Conservation (phyloP, 2,888 invertebrate genomes). For the Phaonia tiefii region DNA sequence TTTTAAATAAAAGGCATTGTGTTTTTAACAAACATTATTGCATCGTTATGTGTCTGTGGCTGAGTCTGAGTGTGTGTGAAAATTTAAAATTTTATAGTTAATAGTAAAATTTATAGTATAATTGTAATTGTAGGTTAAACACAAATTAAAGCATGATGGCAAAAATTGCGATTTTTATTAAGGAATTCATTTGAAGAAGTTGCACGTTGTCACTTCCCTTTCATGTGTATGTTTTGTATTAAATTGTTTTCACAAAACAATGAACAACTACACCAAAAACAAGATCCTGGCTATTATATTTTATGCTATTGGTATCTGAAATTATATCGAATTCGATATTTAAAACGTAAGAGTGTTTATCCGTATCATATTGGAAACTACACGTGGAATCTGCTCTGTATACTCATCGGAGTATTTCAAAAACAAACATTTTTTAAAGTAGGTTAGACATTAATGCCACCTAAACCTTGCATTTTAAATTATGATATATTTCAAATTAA, state of each 20-base stretch:
- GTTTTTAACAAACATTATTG: constrained; percentile 54
- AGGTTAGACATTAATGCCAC: no score
- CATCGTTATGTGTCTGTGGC: constrained; percentile 27
- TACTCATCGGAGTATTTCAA: no score
- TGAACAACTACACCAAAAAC: neutral
- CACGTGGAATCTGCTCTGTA: no score
- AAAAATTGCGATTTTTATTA: constrained; percentile 39
- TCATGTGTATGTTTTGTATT: neutral
- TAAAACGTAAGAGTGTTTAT: no score
- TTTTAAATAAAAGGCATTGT: constrained; percentile 11
- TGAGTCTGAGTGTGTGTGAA: neutral
- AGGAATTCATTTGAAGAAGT: neutral
- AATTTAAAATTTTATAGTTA: neutral
- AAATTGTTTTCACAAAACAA: neutral
- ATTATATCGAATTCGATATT: no score
- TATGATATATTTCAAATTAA: no score
- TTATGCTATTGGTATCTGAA: neutral
- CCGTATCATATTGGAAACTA: no score
- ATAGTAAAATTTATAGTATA: neutral
- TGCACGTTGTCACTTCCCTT: neutral
- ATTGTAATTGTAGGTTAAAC: constrained; percentile 5
- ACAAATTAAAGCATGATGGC: constrained; percentile 50
- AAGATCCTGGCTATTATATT: neutral
- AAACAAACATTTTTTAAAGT: no score
- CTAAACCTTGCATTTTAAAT: no score